phyloP scores from a whole-genome alignment of 2,113 vertebrate genomes.

The Microcebus tavaratra region DNA sequence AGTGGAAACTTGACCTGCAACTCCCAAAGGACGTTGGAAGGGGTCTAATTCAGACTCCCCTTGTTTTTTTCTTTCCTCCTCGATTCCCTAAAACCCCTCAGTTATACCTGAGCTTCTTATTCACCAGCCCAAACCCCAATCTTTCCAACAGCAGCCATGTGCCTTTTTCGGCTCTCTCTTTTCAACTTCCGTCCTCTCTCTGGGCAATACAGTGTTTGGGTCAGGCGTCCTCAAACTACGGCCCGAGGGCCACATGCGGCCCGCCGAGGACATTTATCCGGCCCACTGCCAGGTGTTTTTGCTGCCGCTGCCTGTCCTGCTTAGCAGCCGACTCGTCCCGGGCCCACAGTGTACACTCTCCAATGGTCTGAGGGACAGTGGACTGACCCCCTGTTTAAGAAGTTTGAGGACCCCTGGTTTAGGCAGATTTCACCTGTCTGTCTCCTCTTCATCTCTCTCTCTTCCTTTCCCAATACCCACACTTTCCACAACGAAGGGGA shows the following conservation, averaged over 20 bases:
- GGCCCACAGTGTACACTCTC: no score
- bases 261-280: no score
- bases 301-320: no score
- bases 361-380: no score
- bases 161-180: neutral
- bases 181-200: neutral
- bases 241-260: no score
- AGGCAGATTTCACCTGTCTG: no score
- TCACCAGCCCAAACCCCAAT: neutral
- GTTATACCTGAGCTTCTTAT: neutral
- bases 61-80: neutral
- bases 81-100: neutral
- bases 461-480: neutral
- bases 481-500: neutral
- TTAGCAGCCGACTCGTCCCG: no score
- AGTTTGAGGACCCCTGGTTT: no score
- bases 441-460: neutral
- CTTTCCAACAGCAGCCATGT: neutral
- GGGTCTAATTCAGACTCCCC: neutral
- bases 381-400: no score
- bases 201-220: neutral
- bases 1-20: neutral
- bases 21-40: neutral
- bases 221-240: no score
- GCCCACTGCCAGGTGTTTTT: no score